phyloP scores from a whole-genome alignment of 2,797 vertebrate genomes.

The Poeciliopsis infans region DNA sequence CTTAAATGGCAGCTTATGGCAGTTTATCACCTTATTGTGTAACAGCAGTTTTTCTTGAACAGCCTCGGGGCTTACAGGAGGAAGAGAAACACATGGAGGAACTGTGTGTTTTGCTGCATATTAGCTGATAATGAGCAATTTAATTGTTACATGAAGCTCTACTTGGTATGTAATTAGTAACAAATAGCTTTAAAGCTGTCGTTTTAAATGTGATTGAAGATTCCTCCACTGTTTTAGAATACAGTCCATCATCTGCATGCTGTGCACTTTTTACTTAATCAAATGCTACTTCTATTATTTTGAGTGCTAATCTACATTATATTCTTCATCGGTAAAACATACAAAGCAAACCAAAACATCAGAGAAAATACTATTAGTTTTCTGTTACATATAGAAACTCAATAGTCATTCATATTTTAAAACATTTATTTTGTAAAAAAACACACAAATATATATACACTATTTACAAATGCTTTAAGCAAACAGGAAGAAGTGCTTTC shows the following conservation, averaged over 20 bases:
- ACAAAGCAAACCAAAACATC: not conserved
- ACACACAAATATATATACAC: conserved; percentile 59
- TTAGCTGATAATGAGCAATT: not conserved
- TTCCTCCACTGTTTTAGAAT: not conserved
- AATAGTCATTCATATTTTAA: conserved; percentile 9
- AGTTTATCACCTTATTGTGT: not conserved
- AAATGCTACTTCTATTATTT: not conserved
- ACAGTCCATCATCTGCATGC: not conserved
- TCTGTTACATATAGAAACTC: conserved; percentile 1
- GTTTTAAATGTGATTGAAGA: not conserved
- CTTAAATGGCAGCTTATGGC: too few species aligned
- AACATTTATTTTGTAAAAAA: conserved; percentile 40
- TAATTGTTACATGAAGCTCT: not conserved
- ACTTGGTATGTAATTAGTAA: not conserved
- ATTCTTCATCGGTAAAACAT: not conserved
- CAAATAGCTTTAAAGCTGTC: not conserved
- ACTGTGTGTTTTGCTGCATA: not conserved
- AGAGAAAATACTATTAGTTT: not conserved
- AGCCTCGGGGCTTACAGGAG: not conserved
- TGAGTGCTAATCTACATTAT: not conserved
- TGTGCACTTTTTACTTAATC: not conserved
- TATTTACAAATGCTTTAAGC: not conserved
- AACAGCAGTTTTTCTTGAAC: conserved; percentile 7
- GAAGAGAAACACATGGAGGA: not conserved
- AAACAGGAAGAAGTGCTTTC: conserved; percentile 16